phyloP scores from a whole-genome alignment of 2,888 invertebrate genomes.

The Nesidiocoris tenuis region DNA sequence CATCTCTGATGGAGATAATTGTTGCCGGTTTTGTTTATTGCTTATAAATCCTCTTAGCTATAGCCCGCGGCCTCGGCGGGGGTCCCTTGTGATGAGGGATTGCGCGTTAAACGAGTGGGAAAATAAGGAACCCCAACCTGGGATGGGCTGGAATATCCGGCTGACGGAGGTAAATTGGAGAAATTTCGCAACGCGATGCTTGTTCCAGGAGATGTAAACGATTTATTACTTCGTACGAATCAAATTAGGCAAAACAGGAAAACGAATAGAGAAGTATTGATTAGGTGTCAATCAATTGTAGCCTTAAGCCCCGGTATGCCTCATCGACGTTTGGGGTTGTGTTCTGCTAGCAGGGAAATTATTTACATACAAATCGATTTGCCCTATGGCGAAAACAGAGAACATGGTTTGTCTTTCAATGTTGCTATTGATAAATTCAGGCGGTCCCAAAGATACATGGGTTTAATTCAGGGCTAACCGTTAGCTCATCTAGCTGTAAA shows the following conservation, averaged over 20 bases:
- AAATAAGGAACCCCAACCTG: conserved; percentile 11
- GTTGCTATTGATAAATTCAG: no score
- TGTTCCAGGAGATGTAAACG: no score
- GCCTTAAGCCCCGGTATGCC: neutral
- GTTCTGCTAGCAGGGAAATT: neutral
- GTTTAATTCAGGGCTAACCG: no score
- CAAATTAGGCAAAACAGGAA: neutral
- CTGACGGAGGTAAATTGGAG: neutral
- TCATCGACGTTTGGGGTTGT: neutral
- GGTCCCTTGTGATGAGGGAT: conserved; percentile 34
- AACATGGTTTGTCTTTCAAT: no score
- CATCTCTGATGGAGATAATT: conserved; percentile 25
- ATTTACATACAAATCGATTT: neutral
- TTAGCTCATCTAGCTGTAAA: no score
- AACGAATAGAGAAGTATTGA: neutral
- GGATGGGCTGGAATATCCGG: conserved; percentile 11
- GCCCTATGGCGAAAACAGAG: neutral
- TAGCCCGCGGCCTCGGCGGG: neutral
- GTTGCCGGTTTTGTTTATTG: conserved; percentile 31
- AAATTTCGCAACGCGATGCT: neutral
- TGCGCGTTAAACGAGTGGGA: conserved; percentile 19
- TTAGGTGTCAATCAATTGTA: neutral
- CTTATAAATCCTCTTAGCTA: conserved; percentile 36
- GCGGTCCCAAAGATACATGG: no score
- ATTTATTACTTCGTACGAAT: neutral